A percentile compares a stretch with the other conserved stretches of the same genome.
Conservation (phyloP, 2,113 vertebrate genomes). For the Anhinga anhinga region DNA sequence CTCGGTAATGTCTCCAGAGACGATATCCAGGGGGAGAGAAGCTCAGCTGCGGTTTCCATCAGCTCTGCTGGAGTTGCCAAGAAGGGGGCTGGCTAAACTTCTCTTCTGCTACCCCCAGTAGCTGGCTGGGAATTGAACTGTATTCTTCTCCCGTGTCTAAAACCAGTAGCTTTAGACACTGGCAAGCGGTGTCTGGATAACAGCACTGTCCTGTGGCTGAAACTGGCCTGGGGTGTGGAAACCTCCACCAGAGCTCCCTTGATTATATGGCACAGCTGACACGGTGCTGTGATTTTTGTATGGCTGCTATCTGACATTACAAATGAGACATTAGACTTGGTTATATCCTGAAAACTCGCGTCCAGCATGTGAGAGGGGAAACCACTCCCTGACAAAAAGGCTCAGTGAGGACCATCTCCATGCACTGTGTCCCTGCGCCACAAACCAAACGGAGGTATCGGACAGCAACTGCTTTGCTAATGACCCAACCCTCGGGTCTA, state of each 20-base stretch:
- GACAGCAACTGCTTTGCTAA: background rate
- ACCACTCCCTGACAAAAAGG: background rate
- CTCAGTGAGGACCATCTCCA: background rate
- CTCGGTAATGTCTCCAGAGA: background rate
- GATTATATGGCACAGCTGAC: background rate
- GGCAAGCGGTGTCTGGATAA: background rate
- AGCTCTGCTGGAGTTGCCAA: background rate
- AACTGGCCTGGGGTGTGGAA: background rate
- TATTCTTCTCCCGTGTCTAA: background rate
- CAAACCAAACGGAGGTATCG: background rate
- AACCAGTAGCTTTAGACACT: background rate
- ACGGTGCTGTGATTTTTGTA: background rate
- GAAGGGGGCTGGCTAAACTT: background rate
- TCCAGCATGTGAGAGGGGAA: background rate
- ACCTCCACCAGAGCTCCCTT: background rate
- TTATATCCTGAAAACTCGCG: background rate
- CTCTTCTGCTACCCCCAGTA: background rate
- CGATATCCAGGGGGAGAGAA: background rate
- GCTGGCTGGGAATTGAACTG: background rate
- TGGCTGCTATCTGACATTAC: background rate
- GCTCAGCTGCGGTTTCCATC: background rate
- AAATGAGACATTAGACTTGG: accelerated
- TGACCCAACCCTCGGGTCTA: background rate
- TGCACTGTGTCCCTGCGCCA: accelerated
- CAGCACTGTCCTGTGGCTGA: background rate